A percentile compares a stretch with the other conserved stretches of the same genome.
These are phyloP conservation scores for Passer domesticus DNA, from an alignment of 2,113 vertebrate genomes.

Conservation along the genomic window DNA sequence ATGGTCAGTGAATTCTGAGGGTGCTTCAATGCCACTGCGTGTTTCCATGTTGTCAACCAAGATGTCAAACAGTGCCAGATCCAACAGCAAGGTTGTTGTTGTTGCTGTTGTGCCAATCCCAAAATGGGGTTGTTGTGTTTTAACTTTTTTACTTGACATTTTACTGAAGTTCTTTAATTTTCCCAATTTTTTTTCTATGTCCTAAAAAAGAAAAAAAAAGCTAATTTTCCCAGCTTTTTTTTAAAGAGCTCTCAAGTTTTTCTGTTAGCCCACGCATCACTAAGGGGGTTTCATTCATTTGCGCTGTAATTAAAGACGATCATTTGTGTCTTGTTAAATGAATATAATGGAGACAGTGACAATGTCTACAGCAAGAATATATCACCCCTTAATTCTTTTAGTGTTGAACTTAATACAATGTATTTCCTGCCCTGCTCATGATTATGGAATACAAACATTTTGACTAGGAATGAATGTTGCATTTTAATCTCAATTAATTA, in stretches of 20 bases:
- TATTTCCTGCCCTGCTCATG: background rate
- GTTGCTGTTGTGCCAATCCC: too few relatives aligned
- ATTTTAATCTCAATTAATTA: background rate
- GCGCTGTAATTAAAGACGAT: background rate
- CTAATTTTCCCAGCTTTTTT: background rate
- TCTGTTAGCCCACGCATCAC: background rate
- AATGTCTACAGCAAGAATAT: background rate
- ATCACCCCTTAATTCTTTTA: background rate
- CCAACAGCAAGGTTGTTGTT: background rate
- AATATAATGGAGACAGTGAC: background rate
- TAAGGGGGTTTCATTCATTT: rapidly evolving
- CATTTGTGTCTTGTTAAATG: background rate
- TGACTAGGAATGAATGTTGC: background rate
- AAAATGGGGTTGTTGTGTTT: too few relatives aligned
- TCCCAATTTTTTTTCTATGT: too few relatives aligned
- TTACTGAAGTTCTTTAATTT: too few relatives aligned
- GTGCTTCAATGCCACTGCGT: background rate
- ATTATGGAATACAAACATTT: background rate
- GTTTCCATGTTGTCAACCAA: background rate
- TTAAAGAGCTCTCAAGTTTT: background rate
- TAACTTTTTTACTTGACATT: too few relatives aligned
- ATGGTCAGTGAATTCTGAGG: background rate
- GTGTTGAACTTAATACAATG: background rate
- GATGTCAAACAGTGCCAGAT: background rate
- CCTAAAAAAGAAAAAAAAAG: too few relatives aligned